phyloP scores from a whole-genome alignment of 2,113 vertebrate species.

The Ia io region DNA sequence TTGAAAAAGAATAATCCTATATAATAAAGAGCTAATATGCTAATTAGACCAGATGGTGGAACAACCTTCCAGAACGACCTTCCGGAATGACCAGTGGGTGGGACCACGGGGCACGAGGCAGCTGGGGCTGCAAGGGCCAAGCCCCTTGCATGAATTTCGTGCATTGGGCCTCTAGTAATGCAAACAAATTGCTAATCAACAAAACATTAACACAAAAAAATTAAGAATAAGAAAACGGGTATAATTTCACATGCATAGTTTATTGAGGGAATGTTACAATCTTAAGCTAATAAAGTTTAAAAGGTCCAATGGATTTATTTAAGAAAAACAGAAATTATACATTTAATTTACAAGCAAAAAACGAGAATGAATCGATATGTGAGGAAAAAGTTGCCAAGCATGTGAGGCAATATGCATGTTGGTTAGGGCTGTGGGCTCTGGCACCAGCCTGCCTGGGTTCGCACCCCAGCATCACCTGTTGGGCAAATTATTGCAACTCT shows the following conservation, averaged over 20 bases:
- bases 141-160: no score
- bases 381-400: background rate
- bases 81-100: no score
- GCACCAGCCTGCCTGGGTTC: background rate
- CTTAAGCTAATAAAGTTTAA: background rate
- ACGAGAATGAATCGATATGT: background rate
- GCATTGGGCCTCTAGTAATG: background rate
- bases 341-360: slow-evolving; percentile 8
- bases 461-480: background rate
- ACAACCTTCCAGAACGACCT: no score
- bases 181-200: background rate
- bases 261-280: background rate
- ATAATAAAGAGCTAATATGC: no score
- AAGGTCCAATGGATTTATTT: background rate
- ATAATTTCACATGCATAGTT: background rate
- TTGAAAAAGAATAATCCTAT: background rate
- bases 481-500: background rate
- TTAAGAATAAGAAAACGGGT: background rate
- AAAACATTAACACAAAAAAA: background rate
- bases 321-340: background rate
- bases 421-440: background rate
- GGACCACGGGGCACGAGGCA: no score
- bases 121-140: no score
- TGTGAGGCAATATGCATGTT: background rate
- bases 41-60: no score